phyloP scores from a whole-genome alignment of 1,140 invertebrate genomes.

The Hermetia illucens region DNA sequence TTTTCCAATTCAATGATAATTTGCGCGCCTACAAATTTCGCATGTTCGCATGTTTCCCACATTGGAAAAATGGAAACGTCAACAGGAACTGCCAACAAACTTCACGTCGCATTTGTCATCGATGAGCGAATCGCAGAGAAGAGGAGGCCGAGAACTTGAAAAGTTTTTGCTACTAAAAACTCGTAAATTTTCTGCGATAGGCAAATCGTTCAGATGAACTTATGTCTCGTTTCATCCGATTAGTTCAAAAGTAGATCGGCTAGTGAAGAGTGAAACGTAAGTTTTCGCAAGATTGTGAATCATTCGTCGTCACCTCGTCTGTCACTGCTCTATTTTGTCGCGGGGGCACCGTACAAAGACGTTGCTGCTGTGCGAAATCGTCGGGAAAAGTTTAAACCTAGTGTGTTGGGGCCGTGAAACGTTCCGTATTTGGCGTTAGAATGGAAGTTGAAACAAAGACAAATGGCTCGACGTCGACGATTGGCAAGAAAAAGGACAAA shows the following conservation, averaged over 20 bases:
- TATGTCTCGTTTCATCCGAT: not conserved
- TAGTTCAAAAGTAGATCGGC: not conserved
- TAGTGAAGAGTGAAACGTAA: not conserved
- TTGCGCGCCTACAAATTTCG: too few relatives aligned
- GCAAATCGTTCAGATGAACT: not conserved
- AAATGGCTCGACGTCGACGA: constrained; percentile 38
- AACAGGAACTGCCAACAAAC: too few relatives aligned
- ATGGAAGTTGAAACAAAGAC: constrained; percentile 38
- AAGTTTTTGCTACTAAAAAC: not conserved
- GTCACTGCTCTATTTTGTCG: too few relatives aligned
- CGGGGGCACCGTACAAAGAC: not conserved
- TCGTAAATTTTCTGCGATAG: not conserved
- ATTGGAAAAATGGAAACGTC: too few relatives aligned
- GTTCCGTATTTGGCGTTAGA: not conserved
- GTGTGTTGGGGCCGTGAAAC: too few relatives aligned
- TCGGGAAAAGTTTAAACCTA: too few relatives aligned
- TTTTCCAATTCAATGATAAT: too few relatives aligned
- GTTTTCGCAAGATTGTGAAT: too few relatives aligned
- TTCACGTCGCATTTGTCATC: not conserved
- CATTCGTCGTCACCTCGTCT: too few relatives aligned
- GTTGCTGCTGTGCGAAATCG: too few relatives aligned
- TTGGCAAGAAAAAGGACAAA: constrained; percentile 43
- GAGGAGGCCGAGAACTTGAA: not conserved
- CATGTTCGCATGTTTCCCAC: too few relatives aligned
- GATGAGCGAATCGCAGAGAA: not conserved